Evolutionary conservation across 1,140 invertebrate species (phyloP).

Genomic region (Calliopsis andreniformis): DNA sequence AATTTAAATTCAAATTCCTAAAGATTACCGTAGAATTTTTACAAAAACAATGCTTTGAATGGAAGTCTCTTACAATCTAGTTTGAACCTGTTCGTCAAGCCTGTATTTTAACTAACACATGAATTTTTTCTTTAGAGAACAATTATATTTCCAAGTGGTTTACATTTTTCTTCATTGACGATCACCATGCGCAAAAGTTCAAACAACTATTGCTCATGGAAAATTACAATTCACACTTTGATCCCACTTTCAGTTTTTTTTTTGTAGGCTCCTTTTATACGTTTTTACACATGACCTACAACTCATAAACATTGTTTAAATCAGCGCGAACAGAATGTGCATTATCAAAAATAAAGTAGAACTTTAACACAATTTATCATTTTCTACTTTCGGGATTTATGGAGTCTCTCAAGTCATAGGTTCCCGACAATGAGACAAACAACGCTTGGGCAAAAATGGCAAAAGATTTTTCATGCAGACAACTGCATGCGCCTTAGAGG

Average conservation of each 20-base stretch:
- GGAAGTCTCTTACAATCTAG: no score
- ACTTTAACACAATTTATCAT: neutral
- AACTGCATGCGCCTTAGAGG: neutral
- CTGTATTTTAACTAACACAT: no score
- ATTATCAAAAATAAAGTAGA: neutral
- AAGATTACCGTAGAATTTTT: no score
- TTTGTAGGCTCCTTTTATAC: neutral
- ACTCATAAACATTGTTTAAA: neutral
- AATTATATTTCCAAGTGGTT: no score
- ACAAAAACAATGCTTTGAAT: no score
- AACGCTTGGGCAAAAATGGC: neutral
- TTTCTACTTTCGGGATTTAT: neutral
- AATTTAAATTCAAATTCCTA: no score
- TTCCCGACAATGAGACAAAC: neutral
- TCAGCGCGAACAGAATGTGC: neutral
- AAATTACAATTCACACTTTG: neutral
- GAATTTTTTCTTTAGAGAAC: no score
- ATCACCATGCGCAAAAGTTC: no score
- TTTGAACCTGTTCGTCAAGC: no score
- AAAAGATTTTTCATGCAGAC: constrained; percentile 20
- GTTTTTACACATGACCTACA: neutral
- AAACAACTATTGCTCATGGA: no score
- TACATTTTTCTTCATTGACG: no score
- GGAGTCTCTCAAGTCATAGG: neutral
- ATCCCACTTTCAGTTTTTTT: neutral